Evolutionary conservation across 2,113 vertebrate species (phyloP), one percentile per base, ranked within the genome.

Genomic region (Rhipidura dahli): DNA sequence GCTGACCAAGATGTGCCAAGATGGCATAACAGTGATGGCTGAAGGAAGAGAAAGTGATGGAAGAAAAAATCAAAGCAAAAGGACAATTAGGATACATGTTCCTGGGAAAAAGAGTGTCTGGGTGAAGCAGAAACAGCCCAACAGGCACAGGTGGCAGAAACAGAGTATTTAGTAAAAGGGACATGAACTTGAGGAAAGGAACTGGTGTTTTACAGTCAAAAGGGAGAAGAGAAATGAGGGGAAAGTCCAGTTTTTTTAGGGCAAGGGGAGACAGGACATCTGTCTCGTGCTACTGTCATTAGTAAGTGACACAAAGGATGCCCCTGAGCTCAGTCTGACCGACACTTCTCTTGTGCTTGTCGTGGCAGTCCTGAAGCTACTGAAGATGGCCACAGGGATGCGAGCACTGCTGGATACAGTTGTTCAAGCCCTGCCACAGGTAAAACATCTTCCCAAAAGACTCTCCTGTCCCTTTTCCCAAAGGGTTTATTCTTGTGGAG

Each of bases 351-450:
- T 83, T 89, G 63, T 95, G 66, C 31, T 98, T 95, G 91, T 90
- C 30, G 45, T 96, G 86, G 11, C 97, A 99, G 98, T 99, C 87
- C 96, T 99, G 95, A 99, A 99, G 97, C 97, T 99, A 63, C 80
- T 99, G 97, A 99, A 99, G 97, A 99, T 99, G 98, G 99, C 98
- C 81, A 99, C 98, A 2, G 98, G 98, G 9, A 99, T 99, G 98
- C 96, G 98, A 87, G 98, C 98, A 0, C 97, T 99, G 94, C 97
- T 99, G 97, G 98, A 99, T 95, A 99, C 98, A 0, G 98, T 99
- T 71, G 99, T 99, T 57, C 99, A 99, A 94, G 99, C 99, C 26
- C 94, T 99, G 73, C 99, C 99, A 28, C 99, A 99, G 99, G 99
- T 99, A 98, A 98, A 96, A 78, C 35, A 71, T 33, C 44, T 93